Base-by-base conservation (phyloP, 2,888 invertebrate genomes). In the Agriopis leucophaearia region DNA sequence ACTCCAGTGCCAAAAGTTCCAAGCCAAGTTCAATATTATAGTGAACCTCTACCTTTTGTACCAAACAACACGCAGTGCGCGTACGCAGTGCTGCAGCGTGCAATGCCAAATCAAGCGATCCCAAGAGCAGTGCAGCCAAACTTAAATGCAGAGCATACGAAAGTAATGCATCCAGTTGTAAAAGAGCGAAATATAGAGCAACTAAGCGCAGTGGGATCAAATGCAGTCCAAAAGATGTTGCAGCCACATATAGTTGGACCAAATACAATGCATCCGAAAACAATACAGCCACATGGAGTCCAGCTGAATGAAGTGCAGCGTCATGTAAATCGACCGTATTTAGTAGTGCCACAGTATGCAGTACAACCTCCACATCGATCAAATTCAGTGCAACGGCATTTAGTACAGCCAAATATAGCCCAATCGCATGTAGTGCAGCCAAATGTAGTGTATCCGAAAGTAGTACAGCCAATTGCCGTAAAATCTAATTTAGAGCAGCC, bases 41-140 rank as follows among this genome's bases (percentile, higher is more conserved):
- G 6, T 13, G 54, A 65, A 10, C 47, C 59, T 1, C 40, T 59
- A 16, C 59, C 54, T 0, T 18, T 59, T 40, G 40, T 59, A 8
- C 16, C 48, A 16, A 64, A 40, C 38, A 52, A 64, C 8, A 10
- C 42, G 1, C 45, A 45, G 2, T 18, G 13, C 0, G 12, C 45
- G 9, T 57, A 64, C 1, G 35, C n/a, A 36, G 9, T 51, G 4
- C 35, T 13, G 27, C 50, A 15, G 1, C 0, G 9, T 8, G 16
- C 51, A n/a, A 51, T 36, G 36, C 16, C 38, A 40, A 15, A 9
- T 40, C 7, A 7, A 54, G 10, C 40, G 0, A 15, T 6, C 13
- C 54, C 13, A 40, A n/a, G 8, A 36, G 9, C 47, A 45, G 15
- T 45, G 10, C 15, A 52, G 52, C 52, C 36, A 27, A 27, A 27